phyloP scores from a whole-genome alignment of 2,113 vertebrate species.

The Stictonetta naevosa region DNA sequence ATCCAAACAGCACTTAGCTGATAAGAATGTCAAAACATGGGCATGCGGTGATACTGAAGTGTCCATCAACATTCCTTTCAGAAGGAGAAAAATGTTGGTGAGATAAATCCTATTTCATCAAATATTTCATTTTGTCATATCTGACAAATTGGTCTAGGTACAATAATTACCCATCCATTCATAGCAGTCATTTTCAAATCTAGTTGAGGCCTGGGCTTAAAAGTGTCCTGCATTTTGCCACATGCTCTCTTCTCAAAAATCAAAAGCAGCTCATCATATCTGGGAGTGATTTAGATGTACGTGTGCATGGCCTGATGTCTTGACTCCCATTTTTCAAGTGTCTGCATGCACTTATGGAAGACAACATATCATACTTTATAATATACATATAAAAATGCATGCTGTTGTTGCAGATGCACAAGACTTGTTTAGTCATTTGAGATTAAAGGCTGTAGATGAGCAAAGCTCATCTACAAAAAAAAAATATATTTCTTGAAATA shows the following conservation, averaged over 20 bases:
- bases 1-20: neutral
- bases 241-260: neutral
- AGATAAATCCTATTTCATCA: neutral
- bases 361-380: neutral
- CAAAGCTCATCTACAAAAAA: neutral
- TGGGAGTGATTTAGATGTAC: neutral
- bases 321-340: too few relatives aligned
- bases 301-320: neutral
- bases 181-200: neutral
- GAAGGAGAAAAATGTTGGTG: neutral
- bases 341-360: neutral
- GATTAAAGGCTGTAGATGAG: neutral
- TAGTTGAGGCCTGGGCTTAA: neutral
- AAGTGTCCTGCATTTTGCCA: neutral
- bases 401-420: neutral
- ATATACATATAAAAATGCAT: accelerated
- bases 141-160: neutral
- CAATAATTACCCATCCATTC: neutral
- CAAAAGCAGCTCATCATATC: neutral
- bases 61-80: neutral
- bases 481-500: neutral
- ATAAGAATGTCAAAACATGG: neutral
- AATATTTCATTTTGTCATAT: neutral
- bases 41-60: neutral
- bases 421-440: neutral